Base-by-base conservation (phyloP, 2,888 invertebrate species). In the Ophioninae sp. region DNA sequence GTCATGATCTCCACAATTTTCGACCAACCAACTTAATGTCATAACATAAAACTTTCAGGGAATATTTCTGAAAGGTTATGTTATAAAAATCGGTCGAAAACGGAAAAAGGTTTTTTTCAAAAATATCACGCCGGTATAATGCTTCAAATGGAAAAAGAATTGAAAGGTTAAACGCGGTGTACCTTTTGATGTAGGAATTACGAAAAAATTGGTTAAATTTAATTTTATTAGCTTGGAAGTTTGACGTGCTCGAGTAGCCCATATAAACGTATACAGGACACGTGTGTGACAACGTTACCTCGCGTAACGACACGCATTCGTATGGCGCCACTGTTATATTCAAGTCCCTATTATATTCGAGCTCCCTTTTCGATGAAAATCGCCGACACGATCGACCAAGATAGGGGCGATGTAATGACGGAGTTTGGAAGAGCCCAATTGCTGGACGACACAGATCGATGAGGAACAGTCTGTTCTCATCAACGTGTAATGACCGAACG, bases 391-490 rank as follows among this genome's bases (percentile, higher is more conserved):
- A 87, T 88, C 81, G 84, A 75, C 75, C 81, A 79, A 86, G 88
- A 89, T 90, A 89, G 82, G 83, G 72, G 79, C 81, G 78, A 83
- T 86, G 62, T 82, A 90, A 89, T 89, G 86, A 89, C 84, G 85
- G 87, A 86, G 82, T 81, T 86, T 78, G 70, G 78, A 79, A 68
- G 67, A 62, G 79, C 81, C 72, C 84, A 82, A 85, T 86, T 82
- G 81, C 57, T 86, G 86, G 87, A 89, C 88, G 91, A 88, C 89
- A 89, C 87, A 88, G 85, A 90, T 90, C 88, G 89, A 89, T 87
- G 89, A 86, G 85, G 81, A 85, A 84, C 86, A 82, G 59, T 56
- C 57, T 20, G 65, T 80, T 76, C 65, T 59, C 64, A 73, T 74
- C 37, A 79, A 61, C 37, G 23, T 39, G 10, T 39, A 68, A 56